Base-by-base conservation (phyloP, 2,888 invertebrate genomes). In the Agelastica alni region DNA sequence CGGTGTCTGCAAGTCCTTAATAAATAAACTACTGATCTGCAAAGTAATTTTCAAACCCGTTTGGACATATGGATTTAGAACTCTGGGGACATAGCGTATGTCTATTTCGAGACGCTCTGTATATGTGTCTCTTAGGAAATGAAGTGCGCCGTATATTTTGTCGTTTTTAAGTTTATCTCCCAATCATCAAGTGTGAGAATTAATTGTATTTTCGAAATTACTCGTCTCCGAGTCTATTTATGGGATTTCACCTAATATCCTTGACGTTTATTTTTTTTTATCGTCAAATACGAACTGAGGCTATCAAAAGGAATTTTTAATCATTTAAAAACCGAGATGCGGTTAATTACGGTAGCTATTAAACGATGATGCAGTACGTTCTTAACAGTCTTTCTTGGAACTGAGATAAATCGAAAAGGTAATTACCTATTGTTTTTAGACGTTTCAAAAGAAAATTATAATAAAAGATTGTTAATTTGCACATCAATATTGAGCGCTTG, bases 341-440 rank as follows among this genome's bases (percentile, higher is more conserved):
- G 17, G 36, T 36, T 47, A 36, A 37, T 44, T 44, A 32, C 44
- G 14, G 31, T 28, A 37, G 37, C 28, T 20, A 10, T 44, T 47
- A 37, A 30, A 37, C 37, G 26, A 46, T 34, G 16, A 28, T 37
- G 39, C 36, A 36, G 17, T 36, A 9, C 6, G 36, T 36, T 36
- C 36, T 47, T 47, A 37, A 47, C 20, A 16, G 12, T 20, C 13
- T 37, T 47, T 47, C 37, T 26, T 28, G 18, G 37, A 47, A 47
- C 16, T 47, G 10, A 37, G 37, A 47, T 39, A 47, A 47, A 47
- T 39, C 30, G 39, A 47, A 37, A 28, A 37, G 16, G 37, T 47
- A 47, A 47, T 37, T 47, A 37, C 28, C 47, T 47, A 47, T 47
- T 47, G 47, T 47, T 47, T 47, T 47, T 37, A 20, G 18, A 47